Evolutionary conservation across 2,113 vertebrate genomes (phyloP).

Genomic region (Phylloscopus trochiloides): DNA sequence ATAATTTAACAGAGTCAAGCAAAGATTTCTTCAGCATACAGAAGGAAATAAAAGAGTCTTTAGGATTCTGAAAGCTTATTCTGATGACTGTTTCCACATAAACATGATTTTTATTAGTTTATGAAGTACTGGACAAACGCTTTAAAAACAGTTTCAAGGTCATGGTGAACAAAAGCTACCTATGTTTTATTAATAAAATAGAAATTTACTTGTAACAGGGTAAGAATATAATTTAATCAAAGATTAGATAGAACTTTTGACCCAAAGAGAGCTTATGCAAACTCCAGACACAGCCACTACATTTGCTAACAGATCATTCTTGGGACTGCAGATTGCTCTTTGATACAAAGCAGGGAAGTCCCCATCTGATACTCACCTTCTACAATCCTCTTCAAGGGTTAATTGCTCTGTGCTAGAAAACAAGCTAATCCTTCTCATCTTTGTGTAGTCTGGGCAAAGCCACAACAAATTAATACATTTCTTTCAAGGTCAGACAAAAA

Average conservation of each 20-base stretch:
- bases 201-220: not conserved
- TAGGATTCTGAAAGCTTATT: not conserved
- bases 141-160: not conserved
- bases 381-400: not conserved
- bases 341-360: not conserved
- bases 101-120: not conserved
- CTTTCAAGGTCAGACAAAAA: slow-evolving; percentile 24
- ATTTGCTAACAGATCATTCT: not conserved
- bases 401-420: not conserved
- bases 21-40: not conserved
- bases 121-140: not conserved
- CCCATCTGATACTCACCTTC: not conserved
- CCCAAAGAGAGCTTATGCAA: not conserved
- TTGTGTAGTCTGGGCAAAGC: not conserved
- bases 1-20: not conserved
- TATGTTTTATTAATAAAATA: not conserved
- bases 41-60: not conserved
- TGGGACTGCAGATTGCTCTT: not conserved
- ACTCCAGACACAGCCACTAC: not conserved
- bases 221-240: not conserved
- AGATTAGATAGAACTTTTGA: not conserved
- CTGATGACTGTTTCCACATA: not conserved
- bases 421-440: slow-evolving; percentile 25
- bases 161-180: not conserved
- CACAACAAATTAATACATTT: not conserved